Percentiles rank a stretch among this genome's conserved stretches.
Conservation (phyloP, 2,797 vertebrate species). For the Lithobates sylvaticus region DNA sequence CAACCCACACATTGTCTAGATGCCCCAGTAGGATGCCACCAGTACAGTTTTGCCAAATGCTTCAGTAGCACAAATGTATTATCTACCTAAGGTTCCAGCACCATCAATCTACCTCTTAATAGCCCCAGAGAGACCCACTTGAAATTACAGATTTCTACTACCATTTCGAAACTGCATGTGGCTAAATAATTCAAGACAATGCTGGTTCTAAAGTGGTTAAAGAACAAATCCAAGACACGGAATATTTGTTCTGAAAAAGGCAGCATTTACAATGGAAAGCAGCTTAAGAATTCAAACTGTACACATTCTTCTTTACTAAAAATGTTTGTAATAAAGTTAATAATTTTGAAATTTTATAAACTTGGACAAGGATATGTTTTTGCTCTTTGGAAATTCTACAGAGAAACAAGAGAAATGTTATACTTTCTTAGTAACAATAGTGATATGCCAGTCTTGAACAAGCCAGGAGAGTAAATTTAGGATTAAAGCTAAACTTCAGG, state of each 20-base stretch:
- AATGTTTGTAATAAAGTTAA: slow-evolving; percentile 50
- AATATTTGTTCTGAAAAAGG: slow-evolving; percentile 15
- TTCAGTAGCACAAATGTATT: too few species aligned
- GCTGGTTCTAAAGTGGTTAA: too few species aligned
- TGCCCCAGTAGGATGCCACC: too few species aligned
- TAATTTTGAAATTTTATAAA: slow-evolving; percentile 52
- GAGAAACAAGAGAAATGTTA: neutral
- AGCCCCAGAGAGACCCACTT: too few species aligned
- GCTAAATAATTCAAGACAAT: too few species aligned
- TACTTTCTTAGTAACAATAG: slow-evolving; percentile 4
- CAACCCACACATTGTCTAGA: too few species aligned
- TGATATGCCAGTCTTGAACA: neutral
- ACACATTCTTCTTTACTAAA: slow-evolving; percentile 15
- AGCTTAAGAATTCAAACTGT: neutral
- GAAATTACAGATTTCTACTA: too few species aligned
- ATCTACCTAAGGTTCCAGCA: too few species aligned
- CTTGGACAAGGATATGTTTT: slow-evolving; percentile 8
- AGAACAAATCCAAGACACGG: neutral
- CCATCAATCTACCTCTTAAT: too few species aligned
- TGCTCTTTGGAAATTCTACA: slow-evolving; percentile 30
- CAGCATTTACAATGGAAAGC: slow-evolving; percentile 14
- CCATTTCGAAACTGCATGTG: too few species aligned
- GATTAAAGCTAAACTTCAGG: too few species aligned
- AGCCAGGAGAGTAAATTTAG: neutral
- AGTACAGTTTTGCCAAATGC: too few species aligned